Evolutionary conservation across 1,140 invertebrate genomes (phyloP).

Genomic region (Apis florea): DNA sequence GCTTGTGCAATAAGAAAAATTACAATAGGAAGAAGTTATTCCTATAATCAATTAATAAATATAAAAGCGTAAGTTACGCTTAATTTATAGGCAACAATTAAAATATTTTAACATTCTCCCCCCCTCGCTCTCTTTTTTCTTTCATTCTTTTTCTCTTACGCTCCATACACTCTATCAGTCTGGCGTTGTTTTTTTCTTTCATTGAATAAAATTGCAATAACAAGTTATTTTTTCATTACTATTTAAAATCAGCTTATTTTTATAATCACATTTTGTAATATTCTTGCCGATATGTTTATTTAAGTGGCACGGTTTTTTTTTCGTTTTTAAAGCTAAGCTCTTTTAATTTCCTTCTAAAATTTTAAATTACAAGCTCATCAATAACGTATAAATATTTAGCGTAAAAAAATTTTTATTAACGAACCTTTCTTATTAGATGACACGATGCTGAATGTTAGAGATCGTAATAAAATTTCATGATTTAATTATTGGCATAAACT

Average conservation of each 20-base stretch:
- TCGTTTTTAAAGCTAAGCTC: constrained; percentile 52
- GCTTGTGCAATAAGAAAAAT: constrained; percentile 48
- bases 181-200: constrained; percentile 32
- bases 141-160: constrained; percentile 24
- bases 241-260: constrained; percentile 65
- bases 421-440: constrained; percentile 59
- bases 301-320: constrained; percentile 53
- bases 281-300: constrained; percentile 67
- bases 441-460: constrained; percentile 54
- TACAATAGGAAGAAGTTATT: constrained; percentile 58
- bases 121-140: constrained; percentile 30
- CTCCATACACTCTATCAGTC: constrained; percentile 49
- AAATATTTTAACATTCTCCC: constrained; percentile 32
- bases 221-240: constrained; percentile 52
- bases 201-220: constrained; percentile 47
- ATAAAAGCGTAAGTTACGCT: constrained; percentile 38
- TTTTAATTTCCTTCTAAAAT: constrained; percentile 35
- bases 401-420: constrained; percentile 49
- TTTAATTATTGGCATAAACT: neutral
- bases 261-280: constrained; percentile 65
- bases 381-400: constrained; percentile 38
- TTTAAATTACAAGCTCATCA: constrained; percentile 56
- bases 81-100: constrained; percentile 50
- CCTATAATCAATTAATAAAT: constrained; percentile 31
- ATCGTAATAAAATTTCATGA: neutral